Conservation (phyloP, 2,797 vertebrate species). For the Chelon labrosus region DNA sequence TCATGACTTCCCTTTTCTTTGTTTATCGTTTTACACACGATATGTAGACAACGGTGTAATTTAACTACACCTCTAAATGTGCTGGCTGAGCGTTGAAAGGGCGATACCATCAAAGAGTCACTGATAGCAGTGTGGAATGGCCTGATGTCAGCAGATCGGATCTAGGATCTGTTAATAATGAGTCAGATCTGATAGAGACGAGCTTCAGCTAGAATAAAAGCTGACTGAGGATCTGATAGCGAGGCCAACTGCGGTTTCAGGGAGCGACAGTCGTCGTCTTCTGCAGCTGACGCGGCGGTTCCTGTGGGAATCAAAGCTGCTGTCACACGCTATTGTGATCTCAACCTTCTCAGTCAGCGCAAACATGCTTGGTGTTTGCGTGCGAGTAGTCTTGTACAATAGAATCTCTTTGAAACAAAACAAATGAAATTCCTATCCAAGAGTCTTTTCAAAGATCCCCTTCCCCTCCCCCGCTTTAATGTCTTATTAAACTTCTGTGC, state of each 20-base stretch:
- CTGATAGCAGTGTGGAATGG: slow-evolving; percentile 72
- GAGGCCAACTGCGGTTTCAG: slow-evolving; percentile 60
- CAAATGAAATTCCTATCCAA: slow-evolving; percentile 36
- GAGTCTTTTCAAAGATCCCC: slow-evolving; percentile 41
- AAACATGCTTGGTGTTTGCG: slow-evolving; percentile 51
- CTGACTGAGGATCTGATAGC: slow-evolving; percentile 77
- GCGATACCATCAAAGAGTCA: slow-evolving; percentile 68
- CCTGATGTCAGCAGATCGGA: slow-evolving; percentile 81
- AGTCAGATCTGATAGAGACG: slow-evolving; percentile 77
- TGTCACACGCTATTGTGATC: slow-evolving; percentile 75
- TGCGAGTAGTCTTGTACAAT: slow-evolving; percentile 36
- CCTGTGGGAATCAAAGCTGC: slow-evolving; percentile 83
- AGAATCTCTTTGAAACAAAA: slow-evolving; percentile 40
- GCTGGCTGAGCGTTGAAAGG: slow-evolving; percentile 60
- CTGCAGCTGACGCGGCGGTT: slow-evolving; percentile 81
- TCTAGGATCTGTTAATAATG: slow-evolving; percentile 76
- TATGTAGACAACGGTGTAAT: slow-evolving; percentile 59
- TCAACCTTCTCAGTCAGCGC: slow-evolving; percentile 77
- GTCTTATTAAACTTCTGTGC: slow-evolving; percentile 90
- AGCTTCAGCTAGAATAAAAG: slow-evolving; percentile 69
- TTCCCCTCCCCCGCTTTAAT: background rate
- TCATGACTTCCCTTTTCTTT: slow-evolving; percentile 10
- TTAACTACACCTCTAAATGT: slow-evolving; percentile 65
- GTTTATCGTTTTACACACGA: slow-evolving; percentile 23
- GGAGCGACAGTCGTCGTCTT: slow-evolving; percentile 60